Evolutionary conservation across 1,140 invertebrate species (phyloP), one percentile per base, ranked within the genome.

Genomic region (Vanessa atalanta): DNA sequence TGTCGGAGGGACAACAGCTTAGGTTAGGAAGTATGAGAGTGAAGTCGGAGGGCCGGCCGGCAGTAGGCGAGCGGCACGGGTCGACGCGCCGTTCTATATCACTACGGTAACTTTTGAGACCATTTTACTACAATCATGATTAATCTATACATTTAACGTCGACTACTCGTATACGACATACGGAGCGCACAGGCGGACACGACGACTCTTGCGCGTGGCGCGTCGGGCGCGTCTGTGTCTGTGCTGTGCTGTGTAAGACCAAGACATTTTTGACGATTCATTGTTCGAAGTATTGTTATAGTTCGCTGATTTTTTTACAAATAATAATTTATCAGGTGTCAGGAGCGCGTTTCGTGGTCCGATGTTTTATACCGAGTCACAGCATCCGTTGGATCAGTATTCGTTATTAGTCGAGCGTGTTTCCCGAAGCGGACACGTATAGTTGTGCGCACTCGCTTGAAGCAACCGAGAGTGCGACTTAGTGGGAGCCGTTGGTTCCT

Each of bases 231-330:
- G 26, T 31, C 31, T 84, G 87, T 88, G 87, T 20, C 87, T 88
- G 86, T 82, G 85, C 31, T 84, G 87, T 88, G 87, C 87, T 88
- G 86, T 82, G 85, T 79, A 85, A 85, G 84, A 89, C 85, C 87
- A 88, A 88, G 80, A 82, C 82, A 72, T 86, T 82, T 80, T 79
- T 80, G 78, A 83, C 77, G 55, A 72, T 74, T 77, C 48, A 70
- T 75, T 77, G 73, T 57, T 53, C 50, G 20, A 43, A 63, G 11
- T 23, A 53, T 53, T 55, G 6, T 72, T 72, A 47, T 72, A 72
- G 12, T 72, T 31, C 16, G 51, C 47, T 50, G 37, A 65, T 50
- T 65, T 72, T 43, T 51, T 37, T 26, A 14, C 13, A 61, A 15
- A n/a, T 14, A 12, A 57, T 57, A 26, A 14, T 57, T 16, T 20